These are phyloP conservation scores for Eremobia ochroleuca DNA, from an alignment of 2,888 invertebrate genomes.

Conservation along the genomic window DNA sequence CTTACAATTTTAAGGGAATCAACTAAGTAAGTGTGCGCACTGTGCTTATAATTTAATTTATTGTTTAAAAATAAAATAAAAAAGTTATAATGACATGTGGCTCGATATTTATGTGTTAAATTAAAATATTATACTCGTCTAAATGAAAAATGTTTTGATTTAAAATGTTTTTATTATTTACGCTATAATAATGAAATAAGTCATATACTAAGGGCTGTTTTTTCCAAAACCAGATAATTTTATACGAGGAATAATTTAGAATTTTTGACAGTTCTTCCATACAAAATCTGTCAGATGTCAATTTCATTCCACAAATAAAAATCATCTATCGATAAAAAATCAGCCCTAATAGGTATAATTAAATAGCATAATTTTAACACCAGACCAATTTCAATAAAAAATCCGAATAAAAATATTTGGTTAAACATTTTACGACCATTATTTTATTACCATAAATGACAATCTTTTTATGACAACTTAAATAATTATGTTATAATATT, in stretches of 20 bases:
- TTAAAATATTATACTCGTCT: constrained; percentile 1
- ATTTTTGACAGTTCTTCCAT: no score
- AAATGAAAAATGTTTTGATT: constrained; percentile 6
- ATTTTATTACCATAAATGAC: constrained; percentile 9
- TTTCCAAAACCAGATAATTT: no score
- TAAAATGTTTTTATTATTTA: background rate
- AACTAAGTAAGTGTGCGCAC: background rate
- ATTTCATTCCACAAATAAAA: no score
- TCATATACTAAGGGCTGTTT: no score
- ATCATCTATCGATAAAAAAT: no score
- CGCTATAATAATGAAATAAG: constrained; percentile 1
- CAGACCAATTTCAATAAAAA: constrained; percentile 11
- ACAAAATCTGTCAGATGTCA: no score
- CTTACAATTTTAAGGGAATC: constrained; percentile 5
- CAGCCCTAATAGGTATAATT: constrained; percentile 1
- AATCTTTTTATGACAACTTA: constrained; percentile 5
- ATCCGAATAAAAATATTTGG: background rate
- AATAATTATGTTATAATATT: background rate
- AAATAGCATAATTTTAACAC: constrained; percentile 8
- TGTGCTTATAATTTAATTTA: constrained; percentile 9
- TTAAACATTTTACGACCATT: background rate
- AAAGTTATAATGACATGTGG: constrained; percentile 1
- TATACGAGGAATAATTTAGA: no score
- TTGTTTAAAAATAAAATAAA: constrained; percentile 17
- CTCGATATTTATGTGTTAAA: constrained; percentile 18